phyloP scores from a whole-genome alignment of 2,113 vertebrate genomes.

The Halichoeres trimaculatus region DNA sequence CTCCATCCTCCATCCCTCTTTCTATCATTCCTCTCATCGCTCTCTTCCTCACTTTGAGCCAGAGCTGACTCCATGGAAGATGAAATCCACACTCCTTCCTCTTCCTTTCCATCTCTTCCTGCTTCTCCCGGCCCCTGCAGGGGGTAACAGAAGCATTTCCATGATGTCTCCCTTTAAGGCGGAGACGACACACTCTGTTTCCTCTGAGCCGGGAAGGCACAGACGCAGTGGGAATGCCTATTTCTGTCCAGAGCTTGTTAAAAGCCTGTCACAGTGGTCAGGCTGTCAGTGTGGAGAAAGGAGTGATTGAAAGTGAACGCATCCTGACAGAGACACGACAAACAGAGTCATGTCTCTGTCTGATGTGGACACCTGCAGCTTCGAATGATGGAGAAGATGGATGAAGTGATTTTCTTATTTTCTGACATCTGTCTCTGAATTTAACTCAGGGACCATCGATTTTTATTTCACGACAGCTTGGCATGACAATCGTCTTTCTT shows the following conservation, averaged over 20 bases:
- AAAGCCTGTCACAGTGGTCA: conserved; percentile 16
- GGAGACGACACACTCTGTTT: neutral
- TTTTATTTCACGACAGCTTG: neutral
- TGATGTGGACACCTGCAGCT: neutral
- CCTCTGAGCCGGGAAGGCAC: neutral
- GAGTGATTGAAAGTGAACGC: conserved; percentile 31
- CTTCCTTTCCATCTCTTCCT: neutral
- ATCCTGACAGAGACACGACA: neutral
- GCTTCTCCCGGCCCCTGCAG: neutral
- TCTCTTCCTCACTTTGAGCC: conserved; percentile 15
- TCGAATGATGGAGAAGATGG: neutral
- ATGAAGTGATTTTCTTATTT: neutral
- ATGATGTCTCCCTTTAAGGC: conserved; percentile 12
- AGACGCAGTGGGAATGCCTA: conserved; percentile 10
- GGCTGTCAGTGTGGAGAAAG: conserved; percentile 5
- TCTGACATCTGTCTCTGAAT: neutral
- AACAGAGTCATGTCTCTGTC: neutral
- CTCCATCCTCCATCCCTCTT: neutral
- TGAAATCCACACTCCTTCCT: neutral
- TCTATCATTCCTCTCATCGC: neutral
- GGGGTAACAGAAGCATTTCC: conserved; percentile 5
- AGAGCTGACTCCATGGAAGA: neutral
- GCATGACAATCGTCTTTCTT: neutral
- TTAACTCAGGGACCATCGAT: neutral
- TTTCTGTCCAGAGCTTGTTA: conserved; percentile 21